Conservation (phyloP, 2,113 vertebrate genomes). For the Ailuropoda melanoleuca region DNA sequence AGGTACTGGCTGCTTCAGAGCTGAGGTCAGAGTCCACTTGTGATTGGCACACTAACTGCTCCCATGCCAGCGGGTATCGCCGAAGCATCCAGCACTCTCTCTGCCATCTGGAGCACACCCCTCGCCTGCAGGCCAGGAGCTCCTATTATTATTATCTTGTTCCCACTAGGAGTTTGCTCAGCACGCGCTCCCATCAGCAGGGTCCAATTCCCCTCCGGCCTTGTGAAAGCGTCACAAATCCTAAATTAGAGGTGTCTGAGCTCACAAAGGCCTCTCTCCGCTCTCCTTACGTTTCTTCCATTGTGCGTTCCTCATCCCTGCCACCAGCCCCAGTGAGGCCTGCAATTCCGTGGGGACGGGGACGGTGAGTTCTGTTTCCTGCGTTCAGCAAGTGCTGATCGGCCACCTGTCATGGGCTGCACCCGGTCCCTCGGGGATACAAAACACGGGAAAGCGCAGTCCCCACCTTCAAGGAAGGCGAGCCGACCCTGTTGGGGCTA, state of each 20-base stretch:
- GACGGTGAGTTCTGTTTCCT: slow-evolving; percentile 47
- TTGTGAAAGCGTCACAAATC: slow-evolving; percentile 65
- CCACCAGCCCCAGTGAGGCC: neutral
- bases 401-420: slow-evolving; percentile 27
- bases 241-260: slow-evolving; percentile 69
- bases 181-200: slow-evolving; percentile 29
- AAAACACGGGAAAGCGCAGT: neutral
- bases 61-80: neutral
- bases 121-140: neutral
- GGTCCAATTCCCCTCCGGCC: slow-evolving; percentile 48
- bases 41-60: slow-evolving; percentile 47
- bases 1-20: neutral
- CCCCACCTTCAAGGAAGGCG: neutral
- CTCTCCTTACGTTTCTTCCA: slow-evolving; percentile 52
- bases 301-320: neutral
- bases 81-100: neutral
- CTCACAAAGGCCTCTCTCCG: neutral
- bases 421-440: slow-evolving; percentile 16
- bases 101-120: slow-evolving; percentile 61
- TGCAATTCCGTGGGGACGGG: neutral
- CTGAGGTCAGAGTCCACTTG: slow-evolving; percentile 56
- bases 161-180: slow-evolving; percentile 48
- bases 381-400: neutral
- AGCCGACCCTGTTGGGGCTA: neutral
- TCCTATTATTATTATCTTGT: slow-evolving; percentile 36